phyloP scores from a whole-genome alignment of 2,797 vertebrate species.

The Tragopan temminckii region DNA sequence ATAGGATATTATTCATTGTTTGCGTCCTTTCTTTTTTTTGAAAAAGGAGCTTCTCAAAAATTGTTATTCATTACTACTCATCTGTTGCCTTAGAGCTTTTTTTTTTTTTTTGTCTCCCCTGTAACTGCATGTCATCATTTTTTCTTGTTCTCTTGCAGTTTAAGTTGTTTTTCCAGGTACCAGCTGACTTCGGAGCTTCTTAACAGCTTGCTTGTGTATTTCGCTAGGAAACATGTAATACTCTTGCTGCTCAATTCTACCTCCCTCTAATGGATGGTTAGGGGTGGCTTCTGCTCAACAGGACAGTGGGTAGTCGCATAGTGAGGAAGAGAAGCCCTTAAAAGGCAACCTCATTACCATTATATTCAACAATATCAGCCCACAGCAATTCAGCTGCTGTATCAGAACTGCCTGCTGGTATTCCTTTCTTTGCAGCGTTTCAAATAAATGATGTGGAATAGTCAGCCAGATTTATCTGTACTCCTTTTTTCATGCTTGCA shows the following conservation, averaged over 20 bases:
- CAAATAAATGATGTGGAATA: background rate
- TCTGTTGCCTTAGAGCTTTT: background rate
- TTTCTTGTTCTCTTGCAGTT: slow-evolving; percentile 16
- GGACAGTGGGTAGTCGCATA: background rate
- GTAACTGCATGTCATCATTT: background rate
- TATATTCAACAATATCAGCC: background rate
- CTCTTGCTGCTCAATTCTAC: background rate
- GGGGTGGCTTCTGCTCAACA: background rate
- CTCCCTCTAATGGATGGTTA: background rate
- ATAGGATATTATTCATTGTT: background rate
- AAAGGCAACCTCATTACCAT: background rate
- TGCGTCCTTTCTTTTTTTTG: background rate
- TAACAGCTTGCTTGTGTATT: background rate
- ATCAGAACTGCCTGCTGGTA: background rate
- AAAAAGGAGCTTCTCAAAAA: background rate
- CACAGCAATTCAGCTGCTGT: background rate
- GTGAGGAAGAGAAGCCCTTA: slow-evolving; percentile 1
- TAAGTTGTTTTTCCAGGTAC: slow-evolving; percentile 26
- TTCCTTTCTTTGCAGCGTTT: background rate
- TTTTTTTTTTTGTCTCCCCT: background rate
- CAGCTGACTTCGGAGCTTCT: background rate
- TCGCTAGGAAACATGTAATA: background rate
- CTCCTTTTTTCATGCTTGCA: background rate
- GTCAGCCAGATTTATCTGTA: background rate
- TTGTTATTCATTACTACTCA: accelerated